Conservation (phyloP, 35 echinoderm and acorn worm species). For the Chiridota heheva region DNA sequence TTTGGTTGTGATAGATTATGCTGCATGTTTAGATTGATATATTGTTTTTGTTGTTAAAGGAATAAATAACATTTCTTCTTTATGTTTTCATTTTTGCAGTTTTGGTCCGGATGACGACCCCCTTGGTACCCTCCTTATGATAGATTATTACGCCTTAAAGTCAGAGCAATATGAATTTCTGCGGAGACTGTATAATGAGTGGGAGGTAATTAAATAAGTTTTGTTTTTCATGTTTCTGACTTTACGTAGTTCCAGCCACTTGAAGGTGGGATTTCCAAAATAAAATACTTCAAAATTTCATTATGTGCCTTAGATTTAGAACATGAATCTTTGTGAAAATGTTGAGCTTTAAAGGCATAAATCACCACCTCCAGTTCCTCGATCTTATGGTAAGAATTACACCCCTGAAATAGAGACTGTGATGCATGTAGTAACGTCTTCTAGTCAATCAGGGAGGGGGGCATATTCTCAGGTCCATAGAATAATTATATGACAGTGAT, state of each 20-base stretch:
- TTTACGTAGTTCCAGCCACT: not conserved
- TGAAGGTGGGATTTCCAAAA: not conserved
- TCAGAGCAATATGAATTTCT: conserved; percentile 79
- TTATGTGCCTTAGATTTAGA: not conserved
- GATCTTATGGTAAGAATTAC: not conserved
- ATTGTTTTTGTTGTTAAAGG: too few species aligned
- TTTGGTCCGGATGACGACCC: conserved; percentile 83
- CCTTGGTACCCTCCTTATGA: conserved; percentile 79
- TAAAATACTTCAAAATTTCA: not conserved
- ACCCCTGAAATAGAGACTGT: too few species aligned
- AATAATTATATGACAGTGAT: too few species aligned
- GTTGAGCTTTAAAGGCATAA: not conserved
- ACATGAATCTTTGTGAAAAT: not conserved
- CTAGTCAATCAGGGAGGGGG: too few species aligned
- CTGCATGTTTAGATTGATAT: too few species aligned
- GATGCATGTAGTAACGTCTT: too few species aligned
- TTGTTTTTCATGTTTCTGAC: not conserved
- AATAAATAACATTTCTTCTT: not conserved
- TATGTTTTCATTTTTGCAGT: conserved; percentile 37
- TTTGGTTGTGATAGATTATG: too few species aligned
- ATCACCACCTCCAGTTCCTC: not conserved
- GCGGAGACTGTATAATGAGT: conserved; percentile 80
- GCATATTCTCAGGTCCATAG: too few species aligned
- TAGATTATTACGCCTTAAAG: conserved; percentile 88
- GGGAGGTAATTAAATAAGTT: conserved; percentile 78